Base-by-base conservation (phyloP, 2,888 invertebrate species). In the Fissipunctia ypsillon region DNA sequence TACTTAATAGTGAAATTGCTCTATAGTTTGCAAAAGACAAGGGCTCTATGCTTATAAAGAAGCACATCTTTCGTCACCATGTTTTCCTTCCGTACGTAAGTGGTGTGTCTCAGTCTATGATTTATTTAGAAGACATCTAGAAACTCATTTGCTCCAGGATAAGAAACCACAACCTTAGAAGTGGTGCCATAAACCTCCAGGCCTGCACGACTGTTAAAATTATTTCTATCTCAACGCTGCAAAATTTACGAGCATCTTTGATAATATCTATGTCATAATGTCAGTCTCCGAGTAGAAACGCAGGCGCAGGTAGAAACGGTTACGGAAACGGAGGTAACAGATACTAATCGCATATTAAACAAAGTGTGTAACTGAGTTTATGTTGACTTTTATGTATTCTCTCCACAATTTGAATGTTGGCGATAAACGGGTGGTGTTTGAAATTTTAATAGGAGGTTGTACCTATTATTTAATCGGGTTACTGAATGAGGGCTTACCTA, bases 271-370 rank as follows among this genome's bases (percentile, higher is more conserved):
- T 84, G 76, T 76, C 84, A 73, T 73, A 72, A 57, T 74, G 56
- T 69, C 57, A 64, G 45, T 22, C 22, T n/a, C 41, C 12, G 25
- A 50, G 16, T 78, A 78, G 78, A 59, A 78, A 67, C 52, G 22
- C 28, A 66, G 41, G 81, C 56, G 38, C 54, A 56, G 64, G 43
- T 80, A 75, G 84, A 80, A 83, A 81, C 56, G 69, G 74, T 71
- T 83, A 74, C 72, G 80, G 84, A 76, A 80, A 80, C 65, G 61
- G 67, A 74, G 72, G 83, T 80, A 80, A 79, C 73, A 76, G 61
- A 59, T 77, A 69, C 83, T 85, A 80, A 85, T 74, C 54, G 85
- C 63, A 69, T 85, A 76, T 35, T 73, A 82, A 82, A 85, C 73
- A 79, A 81, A 73, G 69, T 60, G 65, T 78, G 74, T 77, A 64